Percentiles rank a stretch among this genome's conserved stretches.
phyloP scores from a whole-genome alignment of 35 echinoderm and acorn worm species.

The Ophioderma brevispina region DNA sequence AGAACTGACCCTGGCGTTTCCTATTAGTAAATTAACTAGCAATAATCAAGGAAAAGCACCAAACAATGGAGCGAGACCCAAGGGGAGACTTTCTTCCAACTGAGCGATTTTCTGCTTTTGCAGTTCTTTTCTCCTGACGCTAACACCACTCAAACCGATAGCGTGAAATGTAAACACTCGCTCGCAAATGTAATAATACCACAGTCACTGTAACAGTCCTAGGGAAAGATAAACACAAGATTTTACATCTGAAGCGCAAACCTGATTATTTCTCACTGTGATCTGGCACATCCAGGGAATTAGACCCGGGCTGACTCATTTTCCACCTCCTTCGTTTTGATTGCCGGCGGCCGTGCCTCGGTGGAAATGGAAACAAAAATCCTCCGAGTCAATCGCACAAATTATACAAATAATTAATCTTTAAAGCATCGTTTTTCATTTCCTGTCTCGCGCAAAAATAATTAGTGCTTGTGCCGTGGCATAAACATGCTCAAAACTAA shows the following conservation, averaged over 20 bases:
- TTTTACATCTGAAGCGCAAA: neutral
- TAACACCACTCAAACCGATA: neutral
- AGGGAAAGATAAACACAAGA: constrained; percentile 49
- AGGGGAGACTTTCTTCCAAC: constrained; percentile 22
- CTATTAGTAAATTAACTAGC: constrained; percentile 13
- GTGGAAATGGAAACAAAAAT: neutral
- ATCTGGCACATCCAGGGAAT: neutral
- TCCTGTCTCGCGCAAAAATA: neutral
- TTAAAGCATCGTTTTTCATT: neutral
- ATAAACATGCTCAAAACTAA: neutral
- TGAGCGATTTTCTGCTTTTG: constrained; percentile 16
- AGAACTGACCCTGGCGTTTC: neutral
- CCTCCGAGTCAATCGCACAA: neutral
- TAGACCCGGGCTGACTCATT: neutral
- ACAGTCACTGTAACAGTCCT: constrained; percentile 43
- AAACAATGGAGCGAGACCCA: constrained; percentile 1
- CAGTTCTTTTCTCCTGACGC: constrained; percentile 18
- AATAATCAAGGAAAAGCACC: neutral
- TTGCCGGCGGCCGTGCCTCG: neutral
- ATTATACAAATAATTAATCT: constrained; percentile 7
- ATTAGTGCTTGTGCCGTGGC: neutral
- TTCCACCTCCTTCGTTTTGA: neutral
- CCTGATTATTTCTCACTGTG: neutral
- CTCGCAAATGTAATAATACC: constrained; percentile 41
- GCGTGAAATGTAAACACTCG: constrained; percentile 21